Conservation (phyloP, 2,888 invertebrate genomes). For the Subacronicta megacephala region DNA sequence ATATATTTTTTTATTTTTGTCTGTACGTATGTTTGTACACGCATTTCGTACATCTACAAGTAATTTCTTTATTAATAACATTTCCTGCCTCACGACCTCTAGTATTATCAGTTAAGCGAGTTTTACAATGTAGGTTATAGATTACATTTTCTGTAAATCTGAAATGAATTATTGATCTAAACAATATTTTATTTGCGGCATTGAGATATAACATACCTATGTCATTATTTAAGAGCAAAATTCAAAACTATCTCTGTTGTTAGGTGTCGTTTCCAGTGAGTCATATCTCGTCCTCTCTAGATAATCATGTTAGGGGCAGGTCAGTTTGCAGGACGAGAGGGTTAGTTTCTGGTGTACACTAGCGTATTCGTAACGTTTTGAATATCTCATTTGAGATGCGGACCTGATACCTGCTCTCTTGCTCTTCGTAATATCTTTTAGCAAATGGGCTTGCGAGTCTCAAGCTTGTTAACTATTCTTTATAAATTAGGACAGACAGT, state of each 20-base stretch:
- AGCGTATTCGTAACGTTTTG: constrained; percentile 64
- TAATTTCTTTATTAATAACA: too few species aligned
- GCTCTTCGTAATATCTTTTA: constrained; percentile 32
- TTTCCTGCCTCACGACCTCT: too few species aligned
- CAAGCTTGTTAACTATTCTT: constrained; percentile 11
- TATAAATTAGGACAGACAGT: not conserved
- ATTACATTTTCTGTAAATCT: too few species aligned
- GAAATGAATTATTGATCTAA: too few species aligned
- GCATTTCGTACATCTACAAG: too few species aligned
- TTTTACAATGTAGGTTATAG: too few species aligned
- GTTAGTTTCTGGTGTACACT: constrained; percentile 63
- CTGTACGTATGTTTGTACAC: too few species aligned
- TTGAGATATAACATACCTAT: too few species aligned
- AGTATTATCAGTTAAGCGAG: too few species aligned
- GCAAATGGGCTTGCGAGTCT: constrained; percentile 25
- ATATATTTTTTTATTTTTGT: too few species aligned
- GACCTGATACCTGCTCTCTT: constrained; percentile 36
- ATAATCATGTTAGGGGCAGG: constrained; percentile 77
- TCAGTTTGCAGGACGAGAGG: constrained; percentile 73
- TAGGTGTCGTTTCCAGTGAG: constrained; percentile 53
- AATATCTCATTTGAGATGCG: constrained; percentile 67
- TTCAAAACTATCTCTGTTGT: not conserved
- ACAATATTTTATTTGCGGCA: too few species aligned
- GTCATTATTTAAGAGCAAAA: not conserved
- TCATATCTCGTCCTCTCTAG: constrained; percentile 46